phyloP scores from a whole-genome alignment of 1,140 invertebrate genomes.

The Mamestra configurata region DNA sequence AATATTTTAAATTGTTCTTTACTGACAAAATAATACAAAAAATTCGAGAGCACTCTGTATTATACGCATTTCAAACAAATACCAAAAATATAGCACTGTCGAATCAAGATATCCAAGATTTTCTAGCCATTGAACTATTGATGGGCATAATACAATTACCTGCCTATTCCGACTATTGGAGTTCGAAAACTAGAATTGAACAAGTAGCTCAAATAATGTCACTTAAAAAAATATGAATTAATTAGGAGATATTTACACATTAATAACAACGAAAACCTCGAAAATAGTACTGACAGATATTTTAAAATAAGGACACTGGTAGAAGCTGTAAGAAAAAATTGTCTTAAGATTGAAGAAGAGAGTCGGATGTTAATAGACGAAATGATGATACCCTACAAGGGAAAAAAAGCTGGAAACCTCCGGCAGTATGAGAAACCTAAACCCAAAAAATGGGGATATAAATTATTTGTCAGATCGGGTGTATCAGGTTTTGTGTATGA shows the following conservation, averaged over 20 bases:
- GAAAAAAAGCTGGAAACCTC: background rate
- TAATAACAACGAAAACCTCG: background rate
- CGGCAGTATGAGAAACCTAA: background rate
- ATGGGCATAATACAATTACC: background rate
- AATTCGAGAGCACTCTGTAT: background rate
- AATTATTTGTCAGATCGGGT: background rate
- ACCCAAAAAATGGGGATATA: background rate
- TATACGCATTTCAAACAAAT: background rate
- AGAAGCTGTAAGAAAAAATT: background rate
- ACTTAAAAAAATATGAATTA: background rate
- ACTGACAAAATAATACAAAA: background rate
- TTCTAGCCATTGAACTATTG: background rate
- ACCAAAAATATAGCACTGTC: background rate
- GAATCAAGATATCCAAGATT: background rate
- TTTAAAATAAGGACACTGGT: background rate
- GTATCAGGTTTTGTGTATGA: no score
- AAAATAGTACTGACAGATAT: background rate
- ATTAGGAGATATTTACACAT: background rate
- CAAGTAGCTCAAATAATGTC: background rate
- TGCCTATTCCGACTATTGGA: background rate
- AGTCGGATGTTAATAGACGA: background rate
- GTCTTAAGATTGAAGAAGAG: background rate
- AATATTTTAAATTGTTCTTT: slow-evolving; percentile 1
- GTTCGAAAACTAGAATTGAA: background rate
- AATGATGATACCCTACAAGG: background rate